These are phyloP conservation scores for Callosobruchus maculatus DNA, from an alignment of 2,888 invertebrate species.

Conservation along the genomic window DNA sequence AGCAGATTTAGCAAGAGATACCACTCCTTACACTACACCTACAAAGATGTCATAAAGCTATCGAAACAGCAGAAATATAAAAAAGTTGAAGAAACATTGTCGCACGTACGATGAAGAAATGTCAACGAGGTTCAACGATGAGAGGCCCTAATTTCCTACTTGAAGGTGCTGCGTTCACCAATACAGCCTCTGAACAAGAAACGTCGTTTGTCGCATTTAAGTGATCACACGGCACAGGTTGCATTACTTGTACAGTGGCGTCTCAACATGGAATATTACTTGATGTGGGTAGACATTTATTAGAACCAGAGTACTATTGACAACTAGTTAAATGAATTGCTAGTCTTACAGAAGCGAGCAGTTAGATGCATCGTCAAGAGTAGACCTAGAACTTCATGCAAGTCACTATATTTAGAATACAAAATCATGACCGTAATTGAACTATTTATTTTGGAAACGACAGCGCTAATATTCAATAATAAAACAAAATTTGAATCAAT, in stretches of 20 bases:
- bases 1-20: neutral
- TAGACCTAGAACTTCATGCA: too few relatives aligned
- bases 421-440: too few relatives aligned
- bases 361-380: too few relatives aligned
- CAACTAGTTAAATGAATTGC: too few relatives aligned
- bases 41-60: neutral
- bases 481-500: too few relatives aligned
- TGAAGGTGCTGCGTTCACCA: conserved; percentile 18
- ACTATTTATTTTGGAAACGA: too few relatives aligned
- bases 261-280: neutral
- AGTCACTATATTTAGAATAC: too few relatives aligned
- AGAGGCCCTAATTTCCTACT: conserved; percentile 19
- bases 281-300: too few relatives aligned
- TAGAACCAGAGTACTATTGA: too few relatives aligned
- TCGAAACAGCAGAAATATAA: neutral
- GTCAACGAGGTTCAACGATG: conserved; percentile 18
- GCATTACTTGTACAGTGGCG: neutral
- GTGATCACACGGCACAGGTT: conserved; percentile 11
- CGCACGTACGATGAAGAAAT: conserved; percentile 10
- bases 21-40: neutral
- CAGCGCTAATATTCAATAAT: too few relatives aligned
- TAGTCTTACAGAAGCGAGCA: too few relatives aligned
- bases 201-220: conserved; percentile 9
- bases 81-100: neutral
- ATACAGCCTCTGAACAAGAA: conserved; percentile 12